Conservation (phyloP, 2,113 vertebrate species). For the Clarias magur region DNA sequence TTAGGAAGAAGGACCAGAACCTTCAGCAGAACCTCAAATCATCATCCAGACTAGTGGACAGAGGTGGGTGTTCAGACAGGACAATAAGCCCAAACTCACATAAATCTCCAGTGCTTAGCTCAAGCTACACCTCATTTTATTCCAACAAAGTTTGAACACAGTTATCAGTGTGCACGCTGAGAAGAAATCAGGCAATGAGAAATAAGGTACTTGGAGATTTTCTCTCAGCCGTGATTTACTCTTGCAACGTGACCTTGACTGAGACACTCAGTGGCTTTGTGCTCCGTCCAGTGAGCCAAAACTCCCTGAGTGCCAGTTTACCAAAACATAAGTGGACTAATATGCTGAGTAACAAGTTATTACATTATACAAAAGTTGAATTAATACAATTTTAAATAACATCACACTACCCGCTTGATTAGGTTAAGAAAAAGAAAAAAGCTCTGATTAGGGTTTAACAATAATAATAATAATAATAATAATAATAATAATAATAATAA, state of each 20-base stretch:
- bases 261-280: neutral
- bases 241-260: neutral
- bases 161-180: too few species aligned
- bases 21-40: too few species aligned
- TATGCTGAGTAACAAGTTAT: neutral
- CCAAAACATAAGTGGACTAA: neutral
- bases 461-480: neutral
- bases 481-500: neutral
- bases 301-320: neutral
- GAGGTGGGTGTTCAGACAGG: too few species aligned
- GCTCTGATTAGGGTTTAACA: neutral
- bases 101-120: too few species aligned
- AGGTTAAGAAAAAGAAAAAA: neutral
- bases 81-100: too few species aligned
- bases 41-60: too few species aligned
- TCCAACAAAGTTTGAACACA: too few species aligned
- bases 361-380: neutral
- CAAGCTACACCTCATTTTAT: too few species aligned
- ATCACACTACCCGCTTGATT: neutral
- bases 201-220: neutral
- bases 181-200: too few species aligned
- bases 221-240: too few species aligned
- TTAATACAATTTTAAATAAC: neutral
- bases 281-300: neutral
- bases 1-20: too few species aligned